Evolutionary conservation across 2,113 vertebrate genomes (phyloP).

Genomic region (Agapornis roseicollis): DNA sequence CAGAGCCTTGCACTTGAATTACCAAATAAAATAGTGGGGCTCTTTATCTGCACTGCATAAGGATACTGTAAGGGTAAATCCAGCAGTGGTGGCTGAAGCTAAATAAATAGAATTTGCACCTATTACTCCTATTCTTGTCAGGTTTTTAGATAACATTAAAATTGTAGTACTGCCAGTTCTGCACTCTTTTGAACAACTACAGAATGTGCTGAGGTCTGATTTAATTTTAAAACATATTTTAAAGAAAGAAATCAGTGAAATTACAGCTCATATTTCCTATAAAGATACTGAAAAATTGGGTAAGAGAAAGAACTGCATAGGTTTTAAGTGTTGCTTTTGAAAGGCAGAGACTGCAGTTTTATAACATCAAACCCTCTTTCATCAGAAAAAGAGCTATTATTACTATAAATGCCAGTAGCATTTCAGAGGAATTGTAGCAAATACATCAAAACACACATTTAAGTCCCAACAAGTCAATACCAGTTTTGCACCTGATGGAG

Average conservation of each 20-base stretch:
- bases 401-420: neutral
- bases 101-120: neutral
- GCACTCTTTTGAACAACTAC: conserved; percentile 12
- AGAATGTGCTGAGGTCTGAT: neutral
- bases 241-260: neutral
- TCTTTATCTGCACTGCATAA: neutral
- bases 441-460: neutral
- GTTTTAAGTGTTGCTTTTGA: neutral
- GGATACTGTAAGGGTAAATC: neutral
- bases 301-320: neutral
- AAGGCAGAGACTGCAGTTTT: neutral
- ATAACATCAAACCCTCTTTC: neutral
- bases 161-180: conserved; percentile 50
- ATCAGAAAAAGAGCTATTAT: neutral
- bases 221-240: conserved; percentile 16
- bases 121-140: conserved; percentile 40
- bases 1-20: neutral
- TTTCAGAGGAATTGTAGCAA: neutral
- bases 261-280: neutral
- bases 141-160: neutral
- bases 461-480: neutral
- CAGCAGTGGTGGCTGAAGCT: neutral
- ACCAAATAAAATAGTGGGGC: neutral
- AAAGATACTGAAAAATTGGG: neutral
- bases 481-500: neutral